Evolutionary conservation across 2,113 vertebrate species (phyloP).

Genomic region (Xiphorhynchus elegans): DNA sequence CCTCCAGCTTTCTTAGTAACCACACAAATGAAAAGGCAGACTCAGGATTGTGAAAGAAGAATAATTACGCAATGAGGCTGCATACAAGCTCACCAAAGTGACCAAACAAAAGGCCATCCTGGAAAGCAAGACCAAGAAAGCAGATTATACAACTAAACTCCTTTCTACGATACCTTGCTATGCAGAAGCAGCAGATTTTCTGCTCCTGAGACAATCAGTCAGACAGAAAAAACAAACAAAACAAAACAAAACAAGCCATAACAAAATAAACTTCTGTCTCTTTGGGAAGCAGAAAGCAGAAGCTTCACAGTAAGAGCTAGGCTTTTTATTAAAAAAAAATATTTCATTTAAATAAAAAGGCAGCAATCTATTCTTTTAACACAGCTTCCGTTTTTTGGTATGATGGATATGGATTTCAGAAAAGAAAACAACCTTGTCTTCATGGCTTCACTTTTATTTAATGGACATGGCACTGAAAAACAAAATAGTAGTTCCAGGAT

Average conservation of each 20-base stretch:
- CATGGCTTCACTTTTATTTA: neutral
- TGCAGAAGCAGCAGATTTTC: neutral
- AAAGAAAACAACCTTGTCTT: neutral
- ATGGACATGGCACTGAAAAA: neutral
- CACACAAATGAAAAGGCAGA: neutral
- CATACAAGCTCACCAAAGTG: neutral
- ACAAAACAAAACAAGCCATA: neutral
- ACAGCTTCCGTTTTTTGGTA: neutral
- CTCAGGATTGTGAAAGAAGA: slow-evolving; percentile 31
- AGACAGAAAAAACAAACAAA: neutral
- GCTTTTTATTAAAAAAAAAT: neutral
- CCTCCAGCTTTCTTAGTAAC: slow-evolving; percentile 39
- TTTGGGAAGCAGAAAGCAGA: neutral
- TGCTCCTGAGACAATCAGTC: neutral
- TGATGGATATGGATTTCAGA: neutral
- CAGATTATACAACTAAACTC: neutral
- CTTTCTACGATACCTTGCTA: fast-evolving
- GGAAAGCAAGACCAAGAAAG: slow-evolving; percentile 6
- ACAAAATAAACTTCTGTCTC: neutral
- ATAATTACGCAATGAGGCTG: neutral
- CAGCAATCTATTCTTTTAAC: neutral
- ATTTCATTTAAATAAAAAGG: neutral
- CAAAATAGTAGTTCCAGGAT: neutral
- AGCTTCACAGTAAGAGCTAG: neutral
- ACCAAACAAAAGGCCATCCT: slow-evolving; percentile 8